These are phyloP conservation scores for Berghia stephanieae DNA, from an alignment of 1,140 invertebrate species.

Conservation along the genomic window DNA sequence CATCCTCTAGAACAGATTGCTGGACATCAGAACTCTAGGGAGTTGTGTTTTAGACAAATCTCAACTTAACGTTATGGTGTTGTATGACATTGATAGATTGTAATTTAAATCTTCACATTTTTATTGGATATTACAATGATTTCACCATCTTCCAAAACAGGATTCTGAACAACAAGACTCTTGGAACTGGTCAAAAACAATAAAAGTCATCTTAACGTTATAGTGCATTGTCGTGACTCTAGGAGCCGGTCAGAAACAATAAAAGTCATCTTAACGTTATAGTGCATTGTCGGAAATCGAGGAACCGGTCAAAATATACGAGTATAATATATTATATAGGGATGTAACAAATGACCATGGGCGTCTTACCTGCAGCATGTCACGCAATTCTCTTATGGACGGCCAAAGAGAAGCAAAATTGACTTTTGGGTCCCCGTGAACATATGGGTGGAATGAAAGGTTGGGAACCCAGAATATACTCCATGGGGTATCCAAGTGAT, in stretches of 20 bases:
- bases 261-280: neutral
- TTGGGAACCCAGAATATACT: conserved; percentile 49
- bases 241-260: neutral
- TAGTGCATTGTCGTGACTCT: neutral
- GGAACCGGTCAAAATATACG: too few relatives aligned
- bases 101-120: neutral
- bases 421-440: conserved; percentile 31
- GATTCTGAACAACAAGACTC: too few relatives aligned
- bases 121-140: neutral
- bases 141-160: too few relatives aligned
- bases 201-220: neutral
- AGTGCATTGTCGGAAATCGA: too few relatives aligned
- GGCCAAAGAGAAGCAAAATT: conserved; percentile 46
- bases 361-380: conserved; percentile 30
- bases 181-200: too few relatives aligned
- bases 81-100: neutral
- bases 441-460: conserved; percentile 42
- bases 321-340: too few relatives aligned
- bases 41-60: neutral
- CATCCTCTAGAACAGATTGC: conserved; percentile 37
- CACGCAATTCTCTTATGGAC: conserved; percentile 33
- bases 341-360: neutral
- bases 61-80: neutral
- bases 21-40: conserved; percentile 34
- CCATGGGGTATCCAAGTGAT: conserved; percentile 33